phyloP scores from a whole-genome alignment of 2,113 vertebrate genomes.

The Serilophus lunatus region DNA sequence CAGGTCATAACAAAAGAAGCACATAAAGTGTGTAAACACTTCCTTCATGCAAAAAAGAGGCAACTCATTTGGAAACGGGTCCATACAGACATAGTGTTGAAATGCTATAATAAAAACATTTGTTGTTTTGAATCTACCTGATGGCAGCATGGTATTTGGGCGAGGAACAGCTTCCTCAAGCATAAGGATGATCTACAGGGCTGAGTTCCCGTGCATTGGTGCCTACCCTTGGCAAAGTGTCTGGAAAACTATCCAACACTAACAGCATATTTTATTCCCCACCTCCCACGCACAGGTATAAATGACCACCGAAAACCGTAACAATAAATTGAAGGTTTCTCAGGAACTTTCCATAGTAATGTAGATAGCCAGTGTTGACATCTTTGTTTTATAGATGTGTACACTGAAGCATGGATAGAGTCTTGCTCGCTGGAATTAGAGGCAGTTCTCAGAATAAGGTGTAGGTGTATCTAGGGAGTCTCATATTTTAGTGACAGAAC shows the following conservation, averaged over 20 bases:
- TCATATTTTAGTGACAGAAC: not conserved
- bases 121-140: accelerated
- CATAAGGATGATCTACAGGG: not conserved
- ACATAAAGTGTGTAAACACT: accelerated
- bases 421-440: not conserved
- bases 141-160: accelerated
- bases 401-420: not conserved
- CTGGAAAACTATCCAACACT: not conserved
- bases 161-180: not conserved
- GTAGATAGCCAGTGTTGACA: accelerated
- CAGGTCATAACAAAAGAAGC: not conserved
- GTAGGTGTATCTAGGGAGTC: not conserved
- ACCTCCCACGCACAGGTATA: not conserved
- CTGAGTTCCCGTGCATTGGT: not conserved
- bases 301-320: not conserved
- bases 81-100: not conserved
- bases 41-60: not conserved
- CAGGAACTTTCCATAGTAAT: not conserved
- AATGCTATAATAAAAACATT: not conserved
- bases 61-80: not conserved
- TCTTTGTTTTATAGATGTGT: not conserved
- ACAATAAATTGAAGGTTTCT: not conserved
- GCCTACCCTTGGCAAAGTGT: not conserved
- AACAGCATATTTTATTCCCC: not conserved
- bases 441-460: not conserved